Evolutionary conservation across 2,113 vertebrate genomes (phyloP).

Genomic region (Neopipo cinnamomea): DNA sequence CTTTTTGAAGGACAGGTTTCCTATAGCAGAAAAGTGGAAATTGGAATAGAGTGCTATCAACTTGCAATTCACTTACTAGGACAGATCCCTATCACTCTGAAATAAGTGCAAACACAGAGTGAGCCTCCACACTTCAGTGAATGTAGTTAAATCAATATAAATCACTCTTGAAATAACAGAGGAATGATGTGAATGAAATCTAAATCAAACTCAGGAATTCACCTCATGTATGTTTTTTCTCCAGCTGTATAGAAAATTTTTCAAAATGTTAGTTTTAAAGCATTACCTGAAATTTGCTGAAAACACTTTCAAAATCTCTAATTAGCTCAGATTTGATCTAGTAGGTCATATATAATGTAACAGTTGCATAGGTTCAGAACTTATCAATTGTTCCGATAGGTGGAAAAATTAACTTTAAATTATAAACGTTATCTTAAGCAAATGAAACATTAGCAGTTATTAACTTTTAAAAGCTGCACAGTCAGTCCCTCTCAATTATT

Average conservation of each 20-base stretch:
- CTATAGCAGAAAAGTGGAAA: neutral
- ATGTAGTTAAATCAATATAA: neutral
- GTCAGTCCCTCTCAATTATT: neutral
- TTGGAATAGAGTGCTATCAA: neutral
- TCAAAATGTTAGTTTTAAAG: neutral
- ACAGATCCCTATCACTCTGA: neutral
- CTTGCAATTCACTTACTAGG: neutral
- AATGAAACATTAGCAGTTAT: neutral
- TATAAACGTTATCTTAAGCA: neutral
- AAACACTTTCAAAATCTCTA: neutral
- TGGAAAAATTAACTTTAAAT: neutral
- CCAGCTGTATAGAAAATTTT: fast-evolving
- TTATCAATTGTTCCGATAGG: neutral
- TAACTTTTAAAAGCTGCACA: neutral
- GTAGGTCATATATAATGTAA: neutral
- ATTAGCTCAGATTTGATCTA: neutral
- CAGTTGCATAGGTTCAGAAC: neutral
- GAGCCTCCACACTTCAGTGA: neutral
- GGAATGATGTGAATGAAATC: neutral
- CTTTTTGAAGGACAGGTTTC: neutral
- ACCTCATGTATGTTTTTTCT: neutral
- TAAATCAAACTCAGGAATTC: neutral
- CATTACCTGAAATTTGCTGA: neutral
- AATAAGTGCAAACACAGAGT: neutral
- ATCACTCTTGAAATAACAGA: neutral